A percentile compares a stretch with the other conserved stretches of the same genome.
Evolutionary conservation across 2,113 vertebrate genomes (phyloP).

Genomic region (Camelus bactrianus): DNA sequence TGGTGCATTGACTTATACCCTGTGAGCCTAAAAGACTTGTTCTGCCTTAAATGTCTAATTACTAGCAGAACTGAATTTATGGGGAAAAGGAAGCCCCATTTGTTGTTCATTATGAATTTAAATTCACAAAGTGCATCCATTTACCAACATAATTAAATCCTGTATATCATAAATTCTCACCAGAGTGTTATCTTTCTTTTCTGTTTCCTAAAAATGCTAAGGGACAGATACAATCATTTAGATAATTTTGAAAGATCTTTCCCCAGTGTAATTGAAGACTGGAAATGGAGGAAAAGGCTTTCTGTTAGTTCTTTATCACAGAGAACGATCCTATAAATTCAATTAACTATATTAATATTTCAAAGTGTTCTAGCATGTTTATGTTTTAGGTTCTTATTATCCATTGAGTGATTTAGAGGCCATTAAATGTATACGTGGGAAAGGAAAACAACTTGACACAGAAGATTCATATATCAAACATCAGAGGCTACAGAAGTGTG

Average conservation of each 20-base stretch:
- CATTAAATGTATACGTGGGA: conserved; percentile 1
- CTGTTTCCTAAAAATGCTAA: conserved; percentile 55
- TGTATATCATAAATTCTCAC: conserved; percentile 46
- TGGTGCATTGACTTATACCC: not conserved
- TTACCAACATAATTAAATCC: conserved; percentile 69
- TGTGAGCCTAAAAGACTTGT: not conserved
- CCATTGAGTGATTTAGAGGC: not conserved
- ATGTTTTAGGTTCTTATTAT: conserved; percentile 5
- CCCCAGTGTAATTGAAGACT: not conserved
- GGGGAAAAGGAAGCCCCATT: conserved; percentile 52
- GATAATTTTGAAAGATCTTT: conserved; percentile 56
- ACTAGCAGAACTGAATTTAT: not conserved
- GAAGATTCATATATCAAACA: not conserved
- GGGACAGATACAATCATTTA: conserved; percentile 22
- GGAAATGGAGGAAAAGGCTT: not conserved
- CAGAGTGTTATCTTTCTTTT: not conserved
- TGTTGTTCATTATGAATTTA: conserved; percentile 70
- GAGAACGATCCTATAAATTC: conserved; percentile 9
- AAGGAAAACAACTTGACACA: not conserved
- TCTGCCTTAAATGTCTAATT: not conserved
- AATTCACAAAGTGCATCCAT: conserved; percentile 62
- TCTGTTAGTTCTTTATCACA: not conserved
- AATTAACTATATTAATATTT: conserved; percentile 59
- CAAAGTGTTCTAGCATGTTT: not conserved
- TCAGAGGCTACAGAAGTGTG: rapidly evolving